These are phyloP conservation scores for Anguilla marmorata DNA, from an alignment of 2,797 vertebrate genomes.

Conservation along the genomic window DNA sequence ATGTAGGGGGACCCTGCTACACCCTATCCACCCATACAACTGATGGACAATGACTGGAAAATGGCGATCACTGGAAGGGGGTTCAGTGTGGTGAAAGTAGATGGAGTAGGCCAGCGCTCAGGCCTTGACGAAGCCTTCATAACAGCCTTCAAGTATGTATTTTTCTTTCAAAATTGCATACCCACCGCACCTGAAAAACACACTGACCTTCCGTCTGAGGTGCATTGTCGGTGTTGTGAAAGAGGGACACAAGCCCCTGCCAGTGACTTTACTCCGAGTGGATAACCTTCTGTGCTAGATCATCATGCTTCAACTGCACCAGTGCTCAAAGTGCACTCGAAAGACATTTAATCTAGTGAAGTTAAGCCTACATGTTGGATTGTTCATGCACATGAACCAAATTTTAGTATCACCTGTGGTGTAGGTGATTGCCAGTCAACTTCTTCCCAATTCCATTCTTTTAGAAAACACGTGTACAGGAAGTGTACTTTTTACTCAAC, in stretches of 20 bases:
- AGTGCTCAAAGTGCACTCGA: conserved; percentile 23
- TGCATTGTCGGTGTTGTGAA: no score
- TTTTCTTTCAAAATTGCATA: conserved; percentile 30
- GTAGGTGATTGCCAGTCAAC: conserved; percentile 36
- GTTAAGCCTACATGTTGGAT: no score
- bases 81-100: conserved; percentile 22
- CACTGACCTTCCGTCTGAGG: conserved; percentile 10
- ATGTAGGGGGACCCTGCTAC: conserved; percentile 22
- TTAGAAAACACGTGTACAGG: conserved; percentile 27
- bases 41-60: conserved; percentile 22
- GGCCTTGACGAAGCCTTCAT: conserved; percentile 17
- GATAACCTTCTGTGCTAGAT: no score
- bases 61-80: conserved; percentile 15
- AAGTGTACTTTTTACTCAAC: neutral
- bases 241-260: no score
- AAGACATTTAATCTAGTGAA: neutral
- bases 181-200: conserved; percentile 22
- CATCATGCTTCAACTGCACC: conserved; percentile 23
- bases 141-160: conserved; percentile 24
- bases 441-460: conserved; percentile 35
- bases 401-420: conserved; percentile 39
- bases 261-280: no score
- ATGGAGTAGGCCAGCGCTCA: neutral
- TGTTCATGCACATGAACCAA: conserved; percentile 29
- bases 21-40: conserved; percentile 22